These are phyloP conservation scores for Haliaeetus leucogaster DNA, from an alignment of 2,113 vertebrate species.

Conservation along the genomic window DNA sequence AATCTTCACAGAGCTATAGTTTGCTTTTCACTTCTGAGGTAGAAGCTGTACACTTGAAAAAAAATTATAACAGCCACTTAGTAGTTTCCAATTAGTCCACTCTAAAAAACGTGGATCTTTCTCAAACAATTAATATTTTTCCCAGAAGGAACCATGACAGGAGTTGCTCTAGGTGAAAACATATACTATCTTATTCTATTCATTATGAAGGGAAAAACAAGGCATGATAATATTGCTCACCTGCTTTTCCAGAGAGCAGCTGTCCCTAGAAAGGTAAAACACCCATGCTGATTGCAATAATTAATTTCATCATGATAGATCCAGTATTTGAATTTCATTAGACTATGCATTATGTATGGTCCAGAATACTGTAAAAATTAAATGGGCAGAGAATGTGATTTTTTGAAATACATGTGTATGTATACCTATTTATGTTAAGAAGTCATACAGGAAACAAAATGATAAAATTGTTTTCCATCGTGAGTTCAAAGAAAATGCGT, in stretches of 20 bases:
- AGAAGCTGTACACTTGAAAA: background rate
- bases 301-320: background rate
- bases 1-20: background rate
- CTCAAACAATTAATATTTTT: background rate
- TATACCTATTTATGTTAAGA: background rate
- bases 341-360: background rate
- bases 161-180: background rate
- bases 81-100: background rate
- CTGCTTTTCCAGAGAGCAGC: background rate
- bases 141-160: background rate
- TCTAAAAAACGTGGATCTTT: background rate
- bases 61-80: background rate
- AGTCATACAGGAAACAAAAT: background rate
- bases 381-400: background rate
- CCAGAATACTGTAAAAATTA: background rate
- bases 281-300: background rate
- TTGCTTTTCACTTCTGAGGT: background rate
- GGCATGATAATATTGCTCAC: background rate
- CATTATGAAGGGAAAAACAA: background rate
- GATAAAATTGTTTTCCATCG: background rate
- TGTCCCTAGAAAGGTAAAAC: background rate
- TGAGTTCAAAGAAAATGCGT: background rate
- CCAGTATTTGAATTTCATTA: background rate
- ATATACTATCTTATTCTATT: background rate
- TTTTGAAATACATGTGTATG: background rate